Evolutionary conservation across 2,797 vertebrate species (phyloP).

Genomic region (Mormyrus proboscirostris): DNA sequence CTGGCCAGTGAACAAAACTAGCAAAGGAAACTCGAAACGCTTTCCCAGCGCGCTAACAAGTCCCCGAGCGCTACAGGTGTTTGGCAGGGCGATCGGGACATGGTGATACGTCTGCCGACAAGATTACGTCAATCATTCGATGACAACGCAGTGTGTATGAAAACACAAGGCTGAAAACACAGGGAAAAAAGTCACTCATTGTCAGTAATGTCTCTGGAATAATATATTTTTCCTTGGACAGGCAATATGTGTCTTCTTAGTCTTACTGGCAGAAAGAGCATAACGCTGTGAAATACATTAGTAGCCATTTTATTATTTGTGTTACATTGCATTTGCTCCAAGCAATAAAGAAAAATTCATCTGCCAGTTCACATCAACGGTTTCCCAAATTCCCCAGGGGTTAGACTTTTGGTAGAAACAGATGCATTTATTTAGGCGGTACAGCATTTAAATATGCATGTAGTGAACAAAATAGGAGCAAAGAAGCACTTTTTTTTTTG

Average conservation of each 20-base stretch:
- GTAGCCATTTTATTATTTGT: conserved; percentile 6
- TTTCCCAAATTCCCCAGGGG: not conserved
- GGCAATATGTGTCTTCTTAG: not conserved
- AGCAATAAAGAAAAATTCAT: not conserved
- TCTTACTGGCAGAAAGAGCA: not conserved
- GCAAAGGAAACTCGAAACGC: not conserved
- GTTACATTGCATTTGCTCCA: not conserved
- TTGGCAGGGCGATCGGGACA: not conserved
- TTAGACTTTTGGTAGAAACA: not conserved
- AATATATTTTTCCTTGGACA: conserved; percentile 1
- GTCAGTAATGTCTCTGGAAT: conserved; percentile 2
- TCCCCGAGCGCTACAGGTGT: not conserved
- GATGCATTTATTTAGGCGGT: not conserved
- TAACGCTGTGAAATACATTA: not conserved
- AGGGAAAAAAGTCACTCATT: not conserved
- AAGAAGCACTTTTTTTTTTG: not conserved
- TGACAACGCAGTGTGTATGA: not conserved
- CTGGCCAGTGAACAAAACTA: not conserved
- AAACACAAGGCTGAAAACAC: not conserved
- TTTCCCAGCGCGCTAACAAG: not conserved
- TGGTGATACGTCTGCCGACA: not conserved
- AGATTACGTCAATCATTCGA: not conserved
- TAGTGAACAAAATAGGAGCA: not conserved
- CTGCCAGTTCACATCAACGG: not conserved
- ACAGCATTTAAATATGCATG: not conserved